Evolutionary conservation across 2,113 vertebrate genomes (phyloP), one percentile per base, ranked within the genome.

Genomic region (Vidua macroura): DNA sequence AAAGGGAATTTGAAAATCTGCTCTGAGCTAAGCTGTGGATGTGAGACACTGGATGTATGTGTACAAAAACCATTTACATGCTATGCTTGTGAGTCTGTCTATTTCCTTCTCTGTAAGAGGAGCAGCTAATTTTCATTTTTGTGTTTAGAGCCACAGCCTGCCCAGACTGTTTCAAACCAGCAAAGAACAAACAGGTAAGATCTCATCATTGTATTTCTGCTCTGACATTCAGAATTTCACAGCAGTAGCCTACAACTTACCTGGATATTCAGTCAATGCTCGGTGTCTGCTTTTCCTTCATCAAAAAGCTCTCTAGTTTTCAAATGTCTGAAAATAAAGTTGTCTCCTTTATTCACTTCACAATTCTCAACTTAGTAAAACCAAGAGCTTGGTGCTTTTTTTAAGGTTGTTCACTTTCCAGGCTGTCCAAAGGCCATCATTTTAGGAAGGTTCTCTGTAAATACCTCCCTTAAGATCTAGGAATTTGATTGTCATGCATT

Each of bases 181-280:
- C 98, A 1, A 99, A 99, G 97, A 99, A 99, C 96, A 99, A 99
- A 96, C 98, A 98, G 97, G 99, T 99, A 98, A 97, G 97, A 59
- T 44, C 84, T 91, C 68, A 28, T 41, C 46, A 21, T 6, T 44
- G 14, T 27, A 74, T 58, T 94, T 93, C 77, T 73, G 88, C 58
- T 87, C 80, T 56, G 49, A 46, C 79, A 43, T 83, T 62, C 39
- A 87, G 51, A 88, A 67, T 93, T 80, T 95, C 76, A 75, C 48
- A 93, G 72, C 59, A 81, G 60, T 49, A 62, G 16, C 59, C 55
- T 86, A 55, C 66, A 87, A 33, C 70, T 95, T 75, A 64, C 6
- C 78, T 93, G 56, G 33, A 41, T 81, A 66, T 89, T 60, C 76
- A 62, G 30, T 58, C 60, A 35, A 24, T 91, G 70, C 87, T 94